Evolutionary conservation across 2,888 invertebrate genomes (phyloP).

Genomic region (Chymomyza amoena): DNA sequence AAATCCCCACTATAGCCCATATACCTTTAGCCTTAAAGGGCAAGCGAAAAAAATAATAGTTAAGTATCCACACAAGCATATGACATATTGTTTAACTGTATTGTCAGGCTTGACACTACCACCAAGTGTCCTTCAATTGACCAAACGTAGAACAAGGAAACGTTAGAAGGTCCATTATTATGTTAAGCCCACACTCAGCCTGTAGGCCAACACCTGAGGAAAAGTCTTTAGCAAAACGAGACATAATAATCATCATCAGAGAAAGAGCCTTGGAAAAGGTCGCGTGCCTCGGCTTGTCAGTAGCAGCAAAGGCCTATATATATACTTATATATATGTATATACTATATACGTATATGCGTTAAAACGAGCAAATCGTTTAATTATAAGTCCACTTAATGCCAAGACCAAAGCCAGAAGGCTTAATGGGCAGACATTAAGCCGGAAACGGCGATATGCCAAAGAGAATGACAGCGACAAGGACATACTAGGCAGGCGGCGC

Average conservation of each 20-base stretch:
- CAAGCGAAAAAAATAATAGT: background rate
- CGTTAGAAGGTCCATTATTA: background rate
- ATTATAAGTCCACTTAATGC: slow-evolving; percentile 72
- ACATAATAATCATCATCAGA: background rate
- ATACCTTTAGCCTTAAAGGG: background rate
- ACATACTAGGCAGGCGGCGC: background rate
- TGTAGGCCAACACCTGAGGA: background rate
- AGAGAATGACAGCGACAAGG: slow-evolving; percentile 1
- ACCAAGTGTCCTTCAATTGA: background rate
- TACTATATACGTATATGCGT: slow-evolving; percentile 41
- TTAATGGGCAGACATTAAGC: slow-evolving; percentile 39
- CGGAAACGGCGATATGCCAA: slow-evolving; percentile 15
- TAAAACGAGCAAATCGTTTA: slow-evolving; percentile 71
- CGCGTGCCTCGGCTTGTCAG: slow-evolving; percentile 52
- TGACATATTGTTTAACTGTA: background rate
- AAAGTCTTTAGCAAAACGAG: background rate
- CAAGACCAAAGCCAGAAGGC: slow-evolving; percentile 54
- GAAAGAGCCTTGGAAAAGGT: background rate
- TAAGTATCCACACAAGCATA: background rate
- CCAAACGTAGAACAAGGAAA: background rate
- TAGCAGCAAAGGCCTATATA: no score
- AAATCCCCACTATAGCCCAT: background rate
- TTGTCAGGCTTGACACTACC: background rate
- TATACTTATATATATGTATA: background rate
- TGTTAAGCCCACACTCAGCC: background rate